phyloP scores from a whole-genome alignment of 2,113 vertebrate species.

The Bothrops jararaca region DNA sequence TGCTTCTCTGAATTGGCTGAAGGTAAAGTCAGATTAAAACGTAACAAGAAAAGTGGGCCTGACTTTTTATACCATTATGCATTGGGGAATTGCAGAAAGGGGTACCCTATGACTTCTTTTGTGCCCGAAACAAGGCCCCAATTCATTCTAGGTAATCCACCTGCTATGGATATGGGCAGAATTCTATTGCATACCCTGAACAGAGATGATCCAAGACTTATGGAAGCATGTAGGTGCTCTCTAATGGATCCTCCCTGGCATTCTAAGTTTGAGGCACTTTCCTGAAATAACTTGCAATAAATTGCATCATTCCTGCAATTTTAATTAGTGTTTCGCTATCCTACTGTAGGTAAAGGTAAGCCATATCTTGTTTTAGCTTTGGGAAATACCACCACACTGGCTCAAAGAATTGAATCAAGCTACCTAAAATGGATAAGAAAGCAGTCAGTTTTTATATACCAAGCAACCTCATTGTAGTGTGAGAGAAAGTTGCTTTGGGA shows the following conservation, averaged over 20 bases:
- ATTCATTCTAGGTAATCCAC: not conserved
- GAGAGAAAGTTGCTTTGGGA: not conserved
- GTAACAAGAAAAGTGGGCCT: too few relatives aligned
- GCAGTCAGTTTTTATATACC: not conserved
- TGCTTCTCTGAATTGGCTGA: not conserved
- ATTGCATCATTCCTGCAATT: not conserved
- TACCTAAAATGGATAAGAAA: not conserved
- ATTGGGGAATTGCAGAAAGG: not conserved
- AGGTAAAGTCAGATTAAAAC: not conserved
- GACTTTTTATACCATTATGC: not conserved
- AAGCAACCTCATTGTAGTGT: not conserved
- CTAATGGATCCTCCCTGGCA: not conserved
- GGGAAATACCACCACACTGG: not conserved
- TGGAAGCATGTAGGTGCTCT: not conserved
- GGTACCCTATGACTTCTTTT: not conserved
- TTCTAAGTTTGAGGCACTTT: not conserved
- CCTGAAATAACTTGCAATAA: not conserved
- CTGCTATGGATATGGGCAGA: not conserved
- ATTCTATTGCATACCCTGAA: not conserved
- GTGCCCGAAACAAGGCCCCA: not conserved
- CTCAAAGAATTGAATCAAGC: not conserved
- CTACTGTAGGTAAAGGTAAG: not conserved
- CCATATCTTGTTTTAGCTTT: not conserved
- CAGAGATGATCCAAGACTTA: not conserved
- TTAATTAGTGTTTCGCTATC: not conserved